These are phyloP conservation scores for Oceanodroma leucorhoa DNA, from an alignment of 2,797 vertebrate species.

Conservation along the genomic window DNA sequence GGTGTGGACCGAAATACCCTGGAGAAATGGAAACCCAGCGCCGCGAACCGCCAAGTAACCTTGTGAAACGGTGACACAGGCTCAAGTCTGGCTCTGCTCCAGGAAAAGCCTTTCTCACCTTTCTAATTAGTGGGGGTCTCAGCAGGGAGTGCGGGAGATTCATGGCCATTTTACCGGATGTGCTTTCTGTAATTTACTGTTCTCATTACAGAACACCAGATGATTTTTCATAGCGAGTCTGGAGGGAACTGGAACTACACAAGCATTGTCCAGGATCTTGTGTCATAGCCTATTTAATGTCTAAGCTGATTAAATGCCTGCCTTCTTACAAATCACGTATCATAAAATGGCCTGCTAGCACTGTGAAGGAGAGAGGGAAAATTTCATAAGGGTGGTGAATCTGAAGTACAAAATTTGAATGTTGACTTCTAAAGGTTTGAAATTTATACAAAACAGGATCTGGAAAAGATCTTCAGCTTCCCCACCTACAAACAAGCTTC, in stretches of 20 bases:
- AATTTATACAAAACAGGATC: background rate
- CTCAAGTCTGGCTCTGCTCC: background rate
- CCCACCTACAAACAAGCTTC: background rate
- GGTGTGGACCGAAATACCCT: background rate
- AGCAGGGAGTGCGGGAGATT: background rate
- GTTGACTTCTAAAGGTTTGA: background rate
- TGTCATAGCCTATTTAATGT: slow-evolving; percentile 7
- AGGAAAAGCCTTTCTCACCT: slow-evolving; percentile 14
- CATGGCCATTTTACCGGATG: background rate
- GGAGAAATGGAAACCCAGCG: background rate
- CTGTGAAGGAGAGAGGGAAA: background rate
- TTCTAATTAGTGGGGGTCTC: background rate
- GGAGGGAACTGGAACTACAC: background rate
- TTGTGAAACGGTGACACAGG: background rate
- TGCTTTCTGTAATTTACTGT: slow-evolving; percentile 40
- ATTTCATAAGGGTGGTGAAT: background rate
- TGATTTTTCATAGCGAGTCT: slow-evolving; percentile 19
- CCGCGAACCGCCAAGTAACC: background rate
- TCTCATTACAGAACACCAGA: background rate
- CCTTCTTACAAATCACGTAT: background rate
- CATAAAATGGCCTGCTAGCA: background rate
- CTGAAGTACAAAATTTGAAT: background rate
- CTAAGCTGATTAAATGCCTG: slow-evolving; percentile 29
- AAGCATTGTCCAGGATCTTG: slow-evolving; percentile 9
- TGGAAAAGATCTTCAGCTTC: background rate